These are phyloP conservation scores for Hemicordylus capensis DNA, from an alignment of 2,113 vertebrate species.

Conservation along the genomic window DNA sequence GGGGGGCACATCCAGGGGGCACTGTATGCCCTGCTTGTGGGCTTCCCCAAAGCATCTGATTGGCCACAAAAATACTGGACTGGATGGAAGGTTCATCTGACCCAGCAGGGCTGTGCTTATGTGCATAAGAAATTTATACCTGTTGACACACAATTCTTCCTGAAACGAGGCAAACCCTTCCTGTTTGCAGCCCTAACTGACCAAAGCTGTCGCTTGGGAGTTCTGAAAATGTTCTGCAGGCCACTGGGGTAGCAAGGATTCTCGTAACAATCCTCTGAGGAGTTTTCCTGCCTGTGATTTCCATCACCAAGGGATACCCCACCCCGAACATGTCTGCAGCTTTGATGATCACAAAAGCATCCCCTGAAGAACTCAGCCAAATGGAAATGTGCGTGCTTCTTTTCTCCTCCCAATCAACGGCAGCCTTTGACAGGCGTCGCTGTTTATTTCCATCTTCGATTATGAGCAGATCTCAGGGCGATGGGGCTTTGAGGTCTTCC, in stretches of 20 bases:
- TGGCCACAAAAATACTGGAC: too few species aligned
- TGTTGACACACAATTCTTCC: background rate
- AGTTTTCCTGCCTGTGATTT: conserved; percentile 49
- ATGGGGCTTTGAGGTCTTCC: conserved; percentile 47
- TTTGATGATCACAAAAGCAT: conserved; percentile 58
- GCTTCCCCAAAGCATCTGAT: too few species aligned
- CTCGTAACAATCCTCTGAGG: conserved; percentile 47
- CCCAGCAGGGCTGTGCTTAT: too few species aligned
- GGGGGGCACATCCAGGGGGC: too few species aligned
- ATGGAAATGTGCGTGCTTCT: conserved; percentile 46
- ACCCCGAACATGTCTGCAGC: conserved; percentile 49
- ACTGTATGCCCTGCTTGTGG: too few species aligned
- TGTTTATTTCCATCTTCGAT: conserved; percentile 56
- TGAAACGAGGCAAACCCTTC: conserved; percentile 15
- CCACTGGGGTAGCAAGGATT: conserved; percentile 45
- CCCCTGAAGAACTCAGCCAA: conserved; percentile 62
- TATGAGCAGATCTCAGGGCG: conserved; percentile 55
- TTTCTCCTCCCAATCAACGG: conserved; percentile 61
- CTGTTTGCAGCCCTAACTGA: conserved; percentile 41
- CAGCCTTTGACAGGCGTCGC: conserved; percentile 49
- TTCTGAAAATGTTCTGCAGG: background rate
- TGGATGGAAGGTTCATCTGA: too few species aligned
- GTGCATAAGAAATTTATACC: background rate
- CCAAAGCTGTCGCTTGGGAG: conserved; percentile 58
- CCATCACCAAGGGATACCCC: conserved; percentile 49